A percentile compares a stretch with the other conserved stretches of the same genome.
These are phyloP conservation scores for Elymnias hypermnestra DNA, from an alignment of 1,140 invertebrate genomes.

Conservation along the genomic window DNA sequence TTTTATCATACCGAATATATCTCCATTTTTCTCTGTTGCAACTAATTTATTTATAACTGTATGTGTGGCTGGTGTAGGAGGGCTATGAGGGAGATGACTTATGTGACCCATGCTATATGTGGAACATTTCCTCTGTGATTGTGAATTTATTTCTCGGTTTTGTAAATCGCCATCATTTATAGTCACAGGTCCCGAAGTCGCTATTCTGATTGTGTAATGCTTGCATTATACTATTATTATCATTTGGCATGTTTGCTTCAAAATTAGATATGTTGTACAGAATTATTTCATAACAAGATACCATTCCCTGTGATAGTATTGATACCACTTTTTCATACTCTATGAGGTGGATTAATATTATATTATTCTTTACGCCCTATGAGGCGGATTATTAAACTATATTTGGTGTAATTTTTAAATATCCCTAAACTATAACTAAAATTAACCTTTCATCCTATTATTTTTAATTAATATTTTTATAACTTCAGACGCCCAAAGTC, in stretches of 20 bases:
- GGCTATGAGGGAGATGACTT: conserved; percentile 55
- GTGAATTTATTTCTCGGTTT: no score
- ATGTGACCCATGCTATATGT: conserved; percentile 46
- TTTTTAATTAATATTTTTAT: no score
- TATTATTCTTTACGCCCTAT: conserved; percentile 36
- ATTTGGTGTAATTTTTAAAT: no score
- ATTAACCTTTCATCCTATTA: no score
- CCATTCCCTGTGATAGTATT: conserved; percentile 57
- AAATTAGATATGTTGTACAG: conserved; percentile 34
- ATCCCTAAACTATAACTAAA: no score
- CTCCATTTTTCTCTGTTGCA: conserved; percentile 22
- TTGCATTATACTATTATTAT: conserved; percentile 40
- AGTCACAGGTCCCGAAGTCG: conserved; percentile 9
- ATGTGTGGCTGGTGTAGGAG: conserved; percentile 48
- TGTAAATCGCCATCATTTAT: no score
- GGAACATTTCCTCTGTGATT: conserved; percentile 18
- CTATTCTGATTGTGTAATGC: conserved; percentile 9
- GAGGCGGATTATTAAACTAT: no score
- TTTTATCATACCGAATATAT: conserved; percentile 64
- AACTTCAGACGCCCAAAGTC: conserved; percentile 37
- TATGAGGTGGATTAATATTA: conserved; percentile 35
- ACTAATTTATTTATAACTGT: conserved; percentile 36
- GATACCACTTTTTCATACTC: conserved; percentile 56
- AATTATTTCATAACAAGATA: conserved; percentile 54
- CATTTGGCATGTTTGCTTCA: conserved; percentile 32